phyloP scores from a whole-genome alignment of 1,140 invertebrate genomes.

The Drosophila pseudoananassae region DNA sequence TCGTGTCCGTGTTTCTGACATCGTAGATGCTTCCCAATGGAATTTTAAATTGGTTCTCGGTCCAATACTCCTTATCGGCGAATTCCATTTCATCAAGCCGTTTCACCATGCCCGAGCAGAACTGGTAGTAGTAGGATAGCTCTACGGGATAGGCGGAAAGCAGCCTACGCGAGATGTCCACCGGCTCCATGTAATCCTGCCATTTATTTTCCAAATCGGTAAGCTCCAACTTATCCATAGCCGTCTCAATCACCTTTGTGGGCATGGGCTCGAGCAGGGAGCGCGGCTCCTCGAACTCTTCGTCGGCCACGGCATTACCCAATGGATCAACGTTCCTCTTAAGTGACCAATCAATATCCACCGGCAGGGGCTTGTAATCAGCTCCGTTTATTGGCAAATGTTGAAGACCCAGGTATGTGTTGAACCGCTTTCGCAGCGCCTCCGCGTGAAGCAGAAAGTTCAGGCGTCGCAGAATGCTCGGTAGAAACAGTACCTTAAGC shows the following conservation, averaged over 20 bases:
- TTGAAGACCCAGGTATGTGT: conserved; percentile 56
- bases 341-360: conserved; percentile 68
- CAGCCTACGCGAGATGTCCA: conserved; percentile 87
- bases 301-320: conserved; percentile 60
- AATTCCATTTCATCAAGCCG: conserved; percentile 48
- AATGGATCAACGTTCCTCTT: conserved; percentile 62
- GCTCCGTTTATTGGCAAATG: conserved; percentile 34
- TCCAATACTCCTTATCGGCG: conserved; percentile 51
- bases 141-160: conserved; percentile 87
- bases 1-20: background rate
- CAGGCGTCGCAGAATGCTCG: conserved; percentile 91
- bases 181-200: conserved; percentile 87
- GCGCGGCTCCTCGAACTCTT: conserved; percentile 41
- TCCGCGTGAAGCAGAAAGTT: conserved; percentile 74
- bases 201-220: conserved; percentile 76
- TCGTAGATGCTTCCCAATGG: conserved; percentile 35
- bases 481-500: conserved; percentile 94
- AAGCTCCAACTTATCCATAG: conserved; percentile 38
- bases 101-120: conserved; percentile 26
- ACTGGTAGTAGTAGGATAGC: conserved; percentile 87
- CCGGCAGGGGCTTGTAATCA: conserved; percentile 51
- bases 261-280: conserved; percentile 56
- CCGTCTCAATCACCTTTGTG: conserved; percentile 41
- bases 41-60: conserved; percentile 66
- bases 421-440: conserved; percentile 58